A percentile compares a stretch with the other conserved stretches of the same genome.
Evolutionary conservation across 2,113 vertebrate genomes (phyloP).

Genomic region (Lanius collurio): DNA sequence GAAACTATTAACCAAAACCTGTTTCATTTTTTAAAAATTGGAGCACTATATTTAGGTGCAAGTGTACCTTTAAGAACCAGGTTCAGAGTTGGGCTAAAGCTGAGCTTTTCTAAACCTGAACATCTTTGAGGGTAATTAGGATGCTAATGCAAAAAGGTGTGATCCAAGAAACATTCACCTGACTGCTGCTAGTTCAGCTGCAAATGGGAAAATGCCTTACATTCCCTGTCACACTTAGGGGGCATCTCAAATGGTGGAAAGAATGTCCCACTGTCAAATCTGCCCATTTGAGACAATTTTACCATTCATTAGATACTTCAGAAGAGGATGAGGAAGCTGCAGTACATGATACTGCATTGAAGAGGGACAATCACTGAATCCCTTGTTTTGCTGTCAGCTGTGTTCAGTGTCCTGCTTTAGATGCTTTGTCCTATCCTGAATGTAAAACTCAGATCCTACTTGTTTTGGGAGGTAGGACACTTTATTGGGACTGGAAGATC

Average conservation of each 20-base stretch:
- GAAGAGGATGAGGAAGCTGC: neutral
- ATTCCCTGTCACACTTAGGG: accelerated
- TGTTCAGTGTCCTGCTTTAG: neutral
- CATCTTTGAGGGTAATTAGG: neutral
- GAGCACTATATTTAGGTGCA: neutral
- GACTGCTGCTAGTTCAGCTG: neutral
- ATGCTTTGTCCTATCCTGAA: neutral
- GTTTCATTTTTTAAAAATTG: neutral
- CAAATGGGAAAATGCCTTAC: neutral
- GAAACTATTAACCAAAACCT: neutral
- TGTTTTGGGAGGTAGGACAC: neutral
- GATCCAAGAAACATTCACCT: neutral
- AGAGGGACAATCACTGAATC: neutral
- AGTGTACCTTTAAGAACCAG: neutral
- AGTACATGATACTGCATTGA: neutral
- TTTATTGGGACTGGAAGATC: neutral
- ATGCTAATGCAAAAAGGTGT: accelerated
- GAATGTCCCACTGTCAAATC: neutral
- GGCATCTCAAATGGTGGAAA: accelerated
- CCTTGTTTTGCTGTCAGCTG: neutral
- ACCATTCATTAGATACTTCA: accelerated
- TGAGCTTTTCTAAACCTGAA: neutral
- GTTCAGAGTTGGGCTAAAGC: neutral
- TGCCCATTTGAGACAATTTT: neutral
- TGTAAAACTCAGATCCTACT: neutral